These are phyloP conservation scores for Nicator chloris DNA, from an alignment of 2,113 vertebrate genomes.

Conservation along the genomic window DNA sequence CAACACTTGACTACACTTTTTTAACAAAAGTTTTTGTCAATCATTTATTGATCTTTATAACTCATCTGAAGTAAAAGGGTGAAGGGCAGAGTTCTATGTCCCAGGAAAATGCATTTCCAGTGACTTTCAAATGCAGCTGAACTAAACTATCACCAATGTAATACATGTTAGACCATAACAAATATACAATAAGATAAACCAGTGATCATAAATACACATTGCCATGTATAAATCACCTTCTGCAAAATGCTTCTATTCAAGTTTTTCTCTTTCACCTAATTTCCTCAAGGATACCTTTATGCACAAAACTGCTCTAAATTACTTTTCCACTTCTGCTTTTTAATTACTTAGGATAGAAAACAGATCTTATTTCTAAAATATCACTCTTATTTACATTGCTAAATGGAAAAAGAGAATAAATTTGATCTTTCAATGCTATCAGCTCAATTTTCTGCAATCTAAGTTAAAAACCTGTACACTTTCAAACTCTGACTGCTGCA, in stretches of 20 bases:
- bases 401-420: neutral
- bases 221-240: neutral
- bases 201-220: neutral
- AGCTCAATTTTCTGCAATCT: neutral
- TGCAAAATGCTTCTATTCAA: neutral
- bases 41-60: neutral
- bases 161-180: neutral
- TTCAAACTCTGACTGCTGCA: neutral
- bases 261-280: neutral
- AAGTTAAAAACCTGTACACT: neutral
- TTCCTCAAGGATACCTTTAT: neutral
- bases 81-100: neutral
- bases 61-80: neutral
- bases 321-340: neutral
- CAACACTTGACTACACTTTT: neutral
- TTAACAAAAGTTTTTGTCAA: neutral
- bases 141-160: neutral
- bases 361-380: neutral
- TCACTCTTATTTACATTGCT: neutral
- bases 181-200: neutral
- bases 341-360: neutral
- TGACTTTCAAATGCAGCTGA: neutral
- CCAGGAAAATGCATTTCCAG: neutral
- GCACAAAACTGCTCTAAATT: neutral
- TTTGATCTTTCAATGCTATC: neutral